Evolutionary conservation across 2,888 invertebrate species (phyloP).

Genomic region (Leucania comma): DNA sequence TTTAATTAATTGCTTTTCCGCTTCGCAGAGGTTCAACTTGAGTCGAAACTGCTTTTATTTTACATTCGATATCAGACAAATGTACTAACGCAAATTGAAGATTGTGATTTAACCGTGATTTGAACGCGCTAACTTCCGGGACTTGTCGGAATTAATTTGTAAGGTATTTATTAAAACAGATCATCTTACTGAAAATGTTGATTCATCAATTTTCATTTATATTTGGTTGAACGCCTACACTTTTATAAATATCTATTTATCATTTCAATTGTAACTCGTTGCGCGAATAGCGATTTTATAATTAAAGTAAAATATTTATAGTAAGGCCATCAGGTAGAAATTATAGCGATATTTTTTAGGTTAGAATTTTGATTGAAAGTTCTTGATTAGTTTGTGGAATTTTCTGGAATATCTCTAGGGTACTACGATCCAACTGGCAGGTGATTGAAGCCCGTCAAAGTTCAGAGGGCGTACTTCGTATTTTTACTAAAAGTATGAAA

Average conservation of each 20-base stretch:
- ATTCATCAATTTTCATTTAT: slow-evolving; percentile 36
- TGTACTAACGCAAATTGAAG: slow-evolving; percentile 65
- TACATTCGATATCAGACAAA: slow-evolving; percentile 65
- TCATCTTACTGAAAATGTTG: slow-evolving; percentile 31
- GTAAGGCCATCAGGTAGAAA: neutral
- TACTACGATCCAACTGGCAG: slow-evolving; percentile 43
- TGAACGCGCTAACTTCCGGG: slow-evolving; percentile 32
- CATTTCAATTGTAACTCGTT: slow-evolving; percentile 22
- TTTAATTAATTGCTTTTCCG: slow-evolving; percentile 78
- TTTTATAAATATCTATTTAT: slow-evolving; percentile 20
- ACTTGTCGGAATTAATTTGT: slow-evolving; percentile 51
- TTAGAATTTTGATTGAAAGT: slow-evolving; percentile 36
- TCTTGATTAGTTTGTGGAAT: slow-evolving; percentile 46
- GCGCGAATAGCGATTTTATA: slow-evolving; percentile 17
- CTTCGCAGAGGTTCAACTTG: slow-evolving; percentile 68
- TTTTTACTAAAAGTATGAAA: slow-evolving; percentile 33
- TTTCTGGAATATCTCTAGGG: slow-evolving; percentile 28
- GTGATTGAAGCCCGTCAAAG: slow-evolving; percentile 53
- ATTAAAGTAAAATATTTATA: slow-evolving; percentile 35
- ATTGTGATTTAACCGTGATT: slow-evolving; percentile 64
- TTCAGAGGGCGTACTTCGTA: slow-evolving; percentile 18
- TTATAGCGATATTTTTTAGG: slow-evolving; percentile 20
- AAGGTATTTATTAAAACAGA: slow-evolving; percentile 52
- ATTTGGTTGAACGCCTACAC: neutral
- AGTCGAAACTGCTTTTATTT: slow-evolving; percentile 68